Conservation (phyloP, 2,797 vertebrate genomes). For the Oreochromis grahami region DNA sequence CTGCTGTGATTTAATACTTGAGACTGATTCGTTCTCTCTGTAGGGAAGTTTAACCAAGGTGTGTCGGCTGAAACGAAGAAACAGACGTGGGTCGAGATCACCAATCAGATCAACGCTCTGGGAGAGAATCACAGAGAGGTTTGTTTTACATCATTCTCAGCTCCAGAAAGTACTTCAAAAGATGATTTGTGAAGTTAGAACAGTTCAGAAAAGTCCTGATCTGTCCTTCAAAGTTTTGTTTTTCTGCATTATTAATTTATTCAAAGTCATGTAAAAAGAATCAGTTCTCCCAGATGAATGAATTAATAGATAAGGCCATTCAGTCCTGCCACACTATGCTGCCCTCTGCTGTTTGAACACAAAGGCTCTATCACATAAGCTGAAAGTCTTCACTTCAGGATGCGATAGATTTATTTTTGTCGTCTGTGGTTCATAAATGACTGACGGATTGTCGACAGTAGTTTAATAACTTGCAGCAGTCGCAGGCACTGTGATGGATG, state of each 20-base stretch:
- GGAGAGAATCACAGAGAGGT: slow-evolving; percentile 71
- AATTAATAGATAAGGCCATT: not conserved
- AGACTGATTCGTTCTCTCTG: not conserved
- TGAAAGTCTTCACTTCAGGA: rapidly evolving
- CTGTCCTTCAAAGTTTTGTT: not conserved
- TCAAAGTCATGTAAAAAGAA: not conserved
- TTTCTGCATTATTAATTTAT: not conserved
- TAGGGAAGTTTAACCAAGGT: slow-evolving; percentile 67
- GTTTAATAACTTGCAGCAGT: not conserved
- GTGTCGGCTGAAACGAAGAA: slow-evolving; percentile 67
- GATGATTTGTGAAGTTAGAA: rapidly evolving
- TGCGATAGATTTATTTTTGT: not conserved
- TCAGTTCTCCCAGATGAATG: not conserved
- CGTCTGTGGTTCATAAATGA: not conserved
- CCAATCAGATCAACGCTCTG: slow-evolving; percentile 59
- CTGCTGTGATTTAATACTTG: not conserved
- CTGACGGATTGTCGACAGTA: not conserved
- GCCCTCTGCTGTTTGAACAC: not conserved
- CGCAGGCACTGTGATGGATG: not conserved
- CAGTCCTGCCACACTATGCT: not conserved
- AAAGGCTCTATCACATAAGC: rapidly evolving
- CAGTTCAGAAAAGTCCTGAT: not conserved
- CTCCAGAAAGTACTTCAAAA: not conserved
- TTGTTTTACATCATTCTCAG: not conserved
- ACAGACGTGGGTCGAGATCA: slow-evolving; percentile 65